Conservation (phyloP, 2,797 vertebrate species). For the Arctocebus calabarensis region DNA sequence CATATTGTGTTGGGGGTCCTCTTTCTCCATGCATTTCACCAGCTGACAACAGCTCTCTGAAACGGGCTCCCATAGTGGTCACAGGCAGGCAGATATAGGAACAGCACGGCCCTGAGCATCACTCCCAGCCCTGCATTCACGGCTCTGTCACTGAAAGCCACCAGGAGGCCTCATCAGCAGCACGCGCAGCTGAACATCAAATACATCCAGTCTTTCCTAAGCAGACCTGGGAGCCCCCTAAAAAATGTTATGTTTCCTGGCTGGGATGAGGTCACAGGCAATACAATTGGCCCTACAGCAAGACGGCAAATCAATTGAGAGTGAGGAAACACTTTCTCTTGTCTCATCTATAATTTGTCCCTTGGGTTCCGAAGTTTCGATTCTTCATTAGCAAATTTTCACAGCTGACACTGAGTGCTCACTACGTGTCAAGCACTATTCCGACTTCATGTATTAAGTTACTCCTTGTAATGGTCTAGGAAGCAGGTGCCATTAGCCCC, state of each 20-base stretch:
- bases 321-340: background rate
- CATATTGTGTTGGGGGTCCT: background rate
- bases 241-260: constrained; percentile 16
- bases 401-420: background rate
- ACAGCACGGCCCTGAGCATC: background rate
- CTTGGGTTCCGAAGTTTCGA: background rate
- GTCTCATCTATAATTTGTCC: background rate
- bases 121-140: background rate
- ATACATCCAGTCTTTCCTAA: background rate
- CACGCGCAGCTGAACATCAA: background rate
- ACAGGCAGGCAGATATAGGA: background rate
- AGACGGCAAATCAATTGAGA: background rate
- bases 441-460: background rate
- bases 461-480: background rate
- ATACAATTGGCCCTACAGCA: background rate
- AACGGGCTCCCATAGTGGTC: background rate
- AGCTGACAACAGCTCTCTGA: background rate
- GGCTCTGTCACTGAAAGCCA: background rate
- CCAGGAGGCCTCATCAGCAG: background rate
- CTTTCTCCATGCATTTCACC: background rate
- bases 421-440: background rate
- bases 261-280: background rate
- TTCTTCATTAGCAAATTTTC: constrained; percentile 1
- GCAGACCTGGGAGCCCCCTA: background rate
- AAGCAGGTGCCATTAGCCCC: background rate